Evolutionary conservation across 2,888 invertebrate species (phyloP), one percentile per base, ranked within the genome.

Genomic region (Chymomyza fuscimana): DNA sequence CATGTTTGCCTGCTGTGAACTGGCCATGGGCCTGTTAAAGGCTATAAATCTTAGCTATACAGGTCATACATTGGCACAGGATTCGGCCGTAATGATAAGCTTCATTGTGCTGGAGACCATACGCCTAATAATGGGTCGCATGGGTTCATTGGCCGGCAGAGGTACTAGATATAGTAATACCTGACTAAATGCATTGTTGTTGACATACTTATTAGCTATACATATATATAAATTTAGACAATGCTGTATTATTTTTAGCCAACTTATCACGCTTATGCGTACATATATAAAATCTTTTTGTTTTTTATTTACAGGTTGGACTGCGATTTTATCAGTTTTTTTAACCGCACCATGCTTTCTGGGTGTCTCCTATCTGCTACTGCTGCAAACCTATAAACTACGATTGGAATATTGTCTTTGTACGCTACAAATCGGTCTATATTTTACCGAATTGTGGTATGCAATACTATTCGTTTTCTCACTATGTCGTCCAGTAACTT

Each of bases 371-470:
- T 98, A 98, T 92, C 95, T 98, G 89, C 93, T 98, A 59, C 93
- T 97, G 65, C 96, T 97, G 94, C 98, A 98, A 92, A 96, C 96
- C 58, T 96, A 97, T 91, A 96, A 97, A 63, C 94, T 98, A 59
- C 93, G 96, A 75, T 93, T 97, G 74, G 98, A 98, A 92, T 95
- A 97, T 85, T 96, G 98, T 80, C 94, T 98, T 89, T 96, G 96
- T 91, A 95, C 95, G 58, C 96, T 98, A 82, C 96, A 97, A 93
- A 93, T 98, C 63, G 94, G 95, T 81, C 94, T 98, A 88, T 95
- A 97, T 88, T 93, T 94, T 9, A 92, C 97, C 63, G 91, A 91
- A 86, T 76, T 91, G 79, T 91, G 90, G 89, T 91, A 89, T 79
- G 91, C 96, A 63, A 93, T 97, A 74, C 93, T 97, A 85, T 96